Evolutionary conservation across 2,797 vertebrate species (phyloP).

Genomic region (Lates japonicus): DNA sequence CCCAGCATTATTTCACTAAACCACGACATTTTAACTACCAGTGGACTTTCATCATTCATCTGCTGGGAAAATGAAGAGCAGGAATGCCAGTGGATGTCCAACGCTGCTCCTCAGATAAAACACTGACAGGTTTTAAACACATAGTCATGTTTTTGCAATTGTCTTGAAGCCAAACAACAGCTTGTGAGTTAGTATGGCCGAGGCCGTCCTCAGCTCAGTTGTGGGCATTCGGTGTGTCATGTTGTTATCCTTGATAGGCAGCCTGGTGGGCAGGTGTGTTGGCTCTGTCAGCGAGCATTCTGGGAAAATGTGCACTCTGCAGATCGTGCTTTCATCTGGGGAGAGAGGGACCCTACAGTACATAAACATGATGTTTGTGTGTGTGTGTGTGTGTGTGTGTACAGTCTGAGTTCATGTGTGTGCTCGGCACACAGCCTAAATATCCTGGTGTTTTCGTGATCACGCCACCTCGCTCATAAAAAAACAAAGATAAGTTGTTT

Average conservation of each 20-base stretch:
- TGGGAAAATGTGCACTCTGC: constrained; percentile 42
- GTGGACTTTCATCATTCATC: neutral
- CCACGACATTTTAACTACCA: neutral
- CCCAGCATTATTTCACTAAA: neutral
- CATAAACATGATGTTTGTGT: constrained; percentile 52
- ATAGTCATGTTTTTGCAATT: neutral
- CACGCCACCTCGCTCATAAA: neutral
- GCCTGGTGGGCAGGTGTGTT: constrained; percentile 64
- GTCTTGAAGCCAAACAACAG: neutral
- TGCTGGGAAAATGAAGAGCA: neutral
- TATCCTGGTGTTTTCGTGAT: neutral
- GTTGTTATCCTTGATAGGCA: constrained; percentile 65
- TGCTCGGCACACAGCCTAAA: neutral
- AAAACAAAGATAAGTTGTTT: constrained; percentile 11
- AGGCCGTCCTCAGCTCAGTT: constrained; percentile 25
- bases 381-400: neutral
- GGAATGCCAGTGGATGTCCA: neutral
- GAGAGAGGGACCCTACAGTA: constrained; percentile 38
- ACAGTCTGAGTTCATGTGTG: neutral
- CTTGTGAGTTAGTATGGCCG: constrained; percentile 20
- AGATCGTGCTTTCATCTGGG: constrained; percentile 52
- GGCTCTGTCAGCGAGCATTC: constrained; percentile 64
- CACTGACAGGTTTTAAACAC: neutral
- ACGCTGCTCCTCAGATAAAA: neutral
- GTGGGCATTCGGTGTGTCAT: constrained; percentile 53